These are phyloP conservation scores for Drosophila triauraria DNA, from an alignment of 1,140 invertebrate genomes.

Conservation along the genomic window DNA sequence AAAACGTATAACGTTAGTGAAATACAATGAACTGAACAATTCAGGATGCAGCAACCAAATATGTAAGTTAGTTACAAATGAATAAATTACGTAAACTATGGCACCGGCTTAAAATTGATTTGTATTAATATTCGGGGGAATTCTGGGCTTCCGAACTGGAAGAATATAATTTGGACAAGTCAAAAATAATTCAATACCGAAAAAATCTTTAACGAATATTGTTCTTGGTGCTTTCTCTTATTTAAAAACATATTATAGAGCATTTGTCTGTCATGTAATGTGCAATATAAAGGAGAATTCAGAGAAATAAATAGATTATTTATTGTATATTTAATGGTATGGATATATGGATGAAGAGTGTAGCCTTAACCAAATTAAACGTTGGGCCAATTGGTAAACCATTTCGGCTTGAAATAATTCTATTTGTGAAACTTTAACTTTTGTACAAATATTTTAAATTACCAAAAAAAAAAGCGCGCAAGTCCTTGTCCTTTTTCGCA, in stretches of 20 bases:
- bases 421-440: not conserved
- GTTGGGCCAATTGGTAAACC: not conserved
- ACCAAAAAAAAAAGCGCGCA: no score
- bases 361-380: not conserved
- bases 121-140: slow-evolving; percentile 3
- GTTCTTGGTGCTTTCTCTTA: not conserved
- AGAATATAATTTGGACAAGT: slow-evolving; percentile 17
- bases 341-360: slow-evolving; percentile 17
- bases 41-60: slow-evolving; percentile 68
- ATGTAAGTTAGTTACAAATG: slow-evolving; percentile 65
- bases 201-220: slow-evolving; percentile 3
- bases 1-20: slow-evolving; percentile 81
- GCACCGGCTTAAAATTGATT: slow-evolving; percentile 16
- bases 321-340: not conserved
- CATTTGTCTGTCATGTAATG: slow-evolving; percentile 6
- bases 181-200: not conserved
- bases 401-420: not conserved
- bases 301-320: not conserved
- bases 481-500: slow-evolving; percentile 24
- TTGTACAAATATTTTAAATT: no score
- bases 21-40: slow-evolving; percentile 74
- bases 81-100: slow-evolving; percentile 35
- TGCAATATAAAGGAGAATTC: not conserved
- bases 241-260: not conserved
- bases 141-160: not conserved